Evolutionary conservation across 2,888 invertebrate genomes (phyloP).

Genomic region (Pachymerium ferrugineum): DNA sequence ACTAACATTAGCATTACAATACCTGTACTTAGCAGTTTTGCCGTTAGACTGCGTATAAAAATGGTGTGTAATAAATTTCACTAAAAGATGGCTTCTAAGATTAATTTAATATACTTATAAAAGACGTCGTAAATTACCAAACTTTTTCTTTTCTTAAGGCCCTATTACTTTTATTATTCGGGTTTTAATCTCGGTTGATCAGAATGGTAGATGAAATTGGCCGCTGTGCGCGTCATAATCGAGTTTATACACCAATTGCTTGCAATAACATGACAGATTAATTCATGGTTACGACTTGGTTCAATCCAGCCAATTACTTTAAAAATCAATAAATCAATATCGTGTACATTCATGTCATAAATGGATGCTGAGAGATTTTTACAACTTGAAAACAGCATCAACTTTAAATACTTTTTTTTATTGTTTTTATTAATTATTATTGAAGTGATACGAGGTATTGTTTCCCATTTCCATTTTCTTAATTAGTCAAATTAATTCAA

Average conservation of each 20-base stretch:
- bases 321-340: conserved; percentile 8
- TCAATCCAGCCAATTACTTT: conserved; percentile 6
- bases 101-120: not conserved
- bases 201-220: not conserved
- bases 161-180: not conserved
- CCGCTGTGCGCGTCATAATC: not conserved
- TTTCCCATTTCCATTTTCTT: not conserved
- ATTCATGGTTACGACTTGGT: conserved; percentile 4
- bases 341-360: not conserved
- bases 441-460: no score
- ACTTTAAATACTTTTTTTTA: no score
- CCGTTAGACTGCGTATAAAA: not conserved
- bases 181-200: not conserved
- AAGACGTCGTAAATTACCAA: not conserved
- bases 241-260: conserved; percentile 1
- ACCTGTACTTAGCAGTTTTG: not conserved
- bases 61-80: not conserved
- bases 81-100: not conserved
- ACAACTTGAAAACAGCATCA: not conserved
- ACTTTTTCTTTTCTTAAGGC: not conserved
- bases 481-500: not conserved
- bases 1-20: not conserved
- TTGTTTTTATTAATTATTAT: no score
- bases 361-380: not conserved
- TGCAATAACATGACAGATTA: conserved; percentile 13